Conservation (phyloP, 2,797 vertebrate genomes). For the Selene dorsalis region DNA sequence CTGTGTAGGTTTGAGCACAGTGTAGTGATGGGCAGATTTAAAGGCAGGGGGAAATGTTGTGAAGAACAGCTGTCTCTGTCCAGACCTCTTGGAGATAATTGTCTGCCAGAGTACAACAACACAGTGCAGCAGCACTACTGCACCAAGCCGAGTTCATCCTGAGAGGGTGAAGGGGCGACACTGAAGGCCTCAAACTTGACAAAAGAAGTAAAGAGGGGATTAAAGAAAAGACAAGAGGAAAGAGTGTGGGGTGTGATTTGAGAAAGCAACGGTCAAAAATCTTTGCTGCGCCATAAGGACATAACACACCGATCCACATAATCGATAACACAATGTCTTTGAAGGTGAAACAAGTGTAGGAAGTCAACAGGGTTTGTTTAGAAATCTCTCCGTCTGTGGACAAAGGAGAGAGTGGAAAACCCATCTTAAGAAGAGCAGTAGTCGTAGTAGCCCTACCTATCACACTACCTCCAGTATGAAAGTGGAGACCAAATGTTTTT, state of each 20-base stretch:
- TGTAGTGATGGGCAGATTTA: slow-evolving; percentile 62
- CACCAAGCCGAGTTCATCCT: slow-evolving; percentile 47
- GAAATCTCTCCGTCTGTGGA: slow-evolving; percentile 44
- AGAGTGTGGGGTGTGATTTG: slow-evolving; percentile 40
- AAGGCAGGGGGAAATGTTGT: slow-evolving; percentile 60
- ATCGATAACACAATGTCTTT: slow-evolving; percentile 52
- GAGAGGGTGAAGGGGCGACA: slow-evolving; percentile 35
- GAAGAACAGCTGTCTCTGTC: slow-evolving; percentile 64
- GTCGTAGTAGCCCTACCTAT: slow-evolving; percentile 14
- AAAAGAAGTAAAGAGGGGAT: slow-evolving; percentile 53
- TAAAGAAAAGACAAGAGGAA: slow-evolving; percentile 46
- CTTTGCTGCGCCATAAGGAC: slow-evolving; percentile 33
- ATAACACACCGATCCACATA: slow-evolving; percentile 36
- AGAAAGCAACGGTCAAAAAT: slow-evolving; percentile 34
- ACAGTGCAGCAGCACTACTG: slow-evolving; percentile 49
- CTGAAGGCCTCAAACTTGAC: slow-evolving; percentile 67
- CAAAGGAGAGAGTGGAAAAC: slow-evolving; percentile 26
- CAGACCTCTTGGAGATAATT: slow-evolving; percentile 77
- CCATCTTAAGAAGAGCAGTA: neutral
- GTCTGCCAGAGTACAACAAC: slow-evolving; percentile 75
- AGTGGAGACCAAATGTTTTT: slow-evolving; percentile 31
- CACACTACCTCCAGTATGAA: slow-evolving; percentile 28
- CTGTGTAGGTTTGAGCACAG: slow-evolving; percentile 24
- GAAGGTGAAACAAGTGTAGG: slow-evolving; percentile 55
- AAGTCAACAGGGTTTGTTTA: slow-evolving; percentile 49